phyloP scores from a whole-genome alignment of 2,113 vertebrate genomes.

The Gambusia holbrooki region DNA sequence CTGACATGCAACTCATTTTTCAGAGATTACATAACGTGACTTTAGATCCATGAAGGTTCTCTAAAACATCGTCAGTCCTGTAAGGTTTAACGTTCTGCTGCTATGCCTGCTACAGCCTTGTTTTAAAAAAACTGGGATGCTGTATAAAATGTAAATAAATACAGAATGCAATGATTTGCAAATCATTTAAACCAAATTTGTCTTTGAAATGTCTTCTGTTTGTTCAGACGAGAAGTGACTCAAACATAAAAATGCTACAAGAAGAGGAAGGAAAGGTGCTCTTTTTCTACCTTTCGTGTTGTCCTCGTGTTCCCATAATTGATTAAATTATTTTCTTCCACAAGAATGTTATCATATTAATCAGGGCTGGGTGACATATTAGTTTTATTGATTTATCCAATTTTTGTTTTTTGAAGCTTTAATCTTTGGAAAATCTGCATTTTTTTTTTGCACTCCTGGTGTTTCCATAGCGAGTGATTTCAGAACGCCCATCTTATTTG shows the following conservation, averaged over 20 bases:
- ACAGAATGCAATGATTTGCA: conserved; percentile 12
- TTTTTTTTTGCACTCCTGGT: too few species aligned
- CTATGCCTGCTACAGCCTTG: conserved; percentile 8
- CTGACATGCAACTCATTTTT: neutral
- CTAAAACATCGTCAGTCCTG: neutral
- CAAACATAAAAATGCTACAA: neutral
- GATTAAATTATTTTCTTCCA: too few species aligned
- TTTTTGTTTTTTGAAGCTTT: too few species aligned
- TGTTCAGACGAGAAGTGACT: neutral
- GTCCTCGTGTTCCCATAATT: neutral
- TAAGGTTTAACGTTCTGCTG: conserved; percentile 3
- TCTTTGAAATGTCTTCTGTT: neutral
- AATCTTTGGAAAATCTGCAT: too few species aligned
- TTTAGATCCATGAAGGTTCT: neutral
- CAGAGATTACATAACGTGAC: neutral
- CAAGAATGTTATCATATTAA: too few species aligned
- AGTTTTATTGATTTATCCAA: too few species aligned
- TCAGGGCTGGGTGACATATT: too few species aligned
- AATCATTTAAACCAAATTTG: neutral
- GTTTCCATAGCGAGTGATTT: too few species aligned
- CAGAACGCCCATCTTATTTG: too few species aligned
- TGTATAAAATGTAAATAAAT: conserved; percentile 8
- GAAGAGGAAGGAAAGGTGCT: neutral
- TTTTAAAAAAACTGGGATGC: conserved; percentile 6
- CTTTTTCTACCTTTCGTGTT: too few species aligned